Base-by-base conservation (phyloP, 2,797 vertebrate genomes). In the Halcyon leucocephala region DNA sequence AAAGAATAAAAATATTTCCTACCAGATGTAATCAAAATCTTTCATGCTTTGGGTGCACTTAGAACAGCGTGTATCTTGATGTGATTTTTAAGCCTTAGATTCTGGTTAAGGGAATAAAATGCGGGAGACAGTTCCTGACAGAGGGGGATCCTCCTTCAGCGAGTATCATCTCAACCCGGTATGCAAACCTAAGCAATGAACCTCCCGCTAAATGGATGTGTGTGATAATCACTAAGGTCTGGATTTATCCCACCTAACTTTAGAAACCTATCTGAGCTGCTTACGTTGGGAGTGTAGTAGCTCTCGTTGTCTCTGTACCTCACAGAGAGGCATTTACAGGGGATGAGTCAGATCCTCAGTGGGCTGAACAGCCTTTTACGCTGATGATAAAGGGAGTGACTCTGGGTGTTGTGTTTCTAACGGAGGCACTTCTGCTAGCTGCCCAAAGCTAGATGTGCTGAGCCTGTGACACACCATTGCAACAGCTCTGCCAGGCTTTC, bases 191-290 rank as follows among this genome's bases (percentile, higher is more conserved):
- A 18, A 92, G 79, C 82, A 94, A 69, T 91, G 91, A 91, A 72
- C 62, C 66, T 74, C 54, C 1, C 25, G 82, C 91, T 93, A 87
- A 95, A 86, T 82, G 80, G 58, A 55, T 74, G 80, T 37, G 79
- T 80, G 57, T 60, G 74, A 20, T 94, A 82, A 97, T 96, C 91
- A 55, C 83, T 37, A 37, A 70, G 78, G 83, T 51, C 95, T 92
- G 90, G 31, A 54, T 95, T 95, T 96, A 97, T 67, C 90, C 95
- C 71, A 51, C 81, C 95, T 94, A 95, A 96, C 93, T 95, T 96
- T 94, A 97, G 96, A 94, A 97, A 96, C 86, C 67, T 37, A 52
- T 84, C 81, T 92, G 92, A 97, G 96, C 92, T 57, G 84, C 95
- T 97, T 94, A 96, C 22, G 55, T 37, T n/a, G 67, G 28, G 33